Percentiles rank a stretch among this genome's conserved stretches.
Evolutionary conservation across 2,113 vertebrate species (phyloP).

Genomic region (Stegostoma tigrinum): DNA sequence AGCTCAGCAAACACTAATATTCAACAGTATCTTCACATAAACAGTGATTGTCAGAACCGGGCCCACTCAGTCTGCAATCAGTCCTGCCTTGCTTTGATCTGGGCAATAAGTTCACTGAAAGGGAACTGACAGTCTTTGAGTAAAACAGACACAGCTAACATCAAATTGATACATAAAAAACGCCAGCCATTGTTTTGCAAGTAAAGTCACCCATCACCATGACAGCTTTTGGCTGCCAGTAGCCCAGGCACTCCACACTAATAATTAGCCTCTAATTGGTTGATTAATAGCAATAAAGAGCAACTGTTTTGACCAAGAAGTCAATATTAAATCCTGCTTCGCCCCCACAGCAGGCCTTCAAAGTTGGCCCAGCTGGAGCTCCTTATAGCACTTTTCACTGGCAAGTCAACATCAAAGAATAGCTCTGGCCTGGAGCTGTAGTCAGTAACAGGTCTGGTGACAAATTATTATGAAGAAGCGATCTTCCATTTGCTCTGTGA

Average conservation of each 20-base stretch:
- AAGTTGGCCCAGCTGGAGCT: constrained; percentile 38
- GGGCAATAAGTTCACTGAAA: constrained; percentile 27
- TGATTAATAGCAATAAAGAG: constrained; percentile 56
- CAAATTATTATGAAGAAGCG: constrained; percentile 29
- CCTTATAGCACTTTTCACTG: constrained; percentile 44
- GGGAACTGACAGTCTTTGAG: neutral
- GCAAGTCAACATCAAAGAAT: neutral
- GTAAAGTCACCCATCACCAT: neutral
- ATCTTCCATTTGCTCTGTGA: neutral
- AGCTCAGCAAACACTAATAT: neutral
- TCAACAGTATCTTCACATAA: neutral
- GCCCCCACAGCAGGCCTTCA: constrained; percentile 27
- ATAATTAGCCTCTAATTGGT: constrained; percentile 69
- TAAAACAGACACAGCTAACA: neutral
- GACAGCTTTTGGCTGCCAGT: neutral
- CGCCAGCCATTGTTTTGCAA: constrained; percentile 4
- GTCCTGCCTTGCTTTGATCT: constrained; percentile 22
- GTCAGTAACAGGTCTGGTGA: constrained; percentile 38
- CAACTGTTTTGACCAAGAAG: constrained; percentile 41
- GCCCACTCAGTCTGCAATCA: constrained; percentile 5
- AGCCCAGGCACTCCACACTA: constrained; percentile 38
- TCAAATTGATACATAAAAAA: neutral
- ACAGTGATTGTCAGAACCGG: neutral
- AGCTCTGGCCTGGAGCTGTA: neutral
- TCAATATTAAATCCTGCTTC: constrained; percentile 21